Conservation (phyloP, 2,113 vertebrate species). For the Junco hyemalis region DNA sequence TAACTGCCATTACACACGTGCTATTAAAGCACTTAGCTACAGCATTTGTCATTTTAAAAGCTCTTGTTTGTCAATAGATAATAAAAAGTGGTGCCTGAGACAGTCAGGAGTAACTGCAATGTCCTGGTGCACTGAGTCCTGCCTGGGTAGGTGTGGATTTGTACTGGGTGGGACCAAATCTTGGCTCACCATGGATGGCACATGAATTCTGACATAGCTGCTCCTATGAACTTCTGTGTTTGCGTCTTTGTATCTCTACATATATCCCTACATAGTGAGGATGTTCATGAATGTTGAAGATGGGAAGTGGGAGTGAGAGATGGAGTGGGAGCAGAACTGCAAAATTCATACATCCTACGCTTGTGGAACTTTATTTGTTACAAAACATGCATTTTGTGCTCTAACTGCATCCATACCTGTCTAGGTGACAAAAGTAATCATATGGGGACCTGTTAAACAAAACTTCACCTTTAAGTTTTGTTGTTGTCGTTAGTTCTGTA, state of each 20-base stretch:
- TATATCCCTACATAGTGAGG: not conserved
- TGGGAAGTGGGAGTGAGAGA: not conserved
- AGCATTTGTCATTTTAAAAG: not conserved
- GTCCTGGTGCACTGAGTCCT: not conserved
- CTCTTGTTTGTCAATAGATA: not conserved
- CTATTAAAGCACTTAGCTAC: not conserved
- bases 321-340: not conserved
- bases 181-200: not conserved
- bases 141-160: fast-evolving
- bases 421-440: not conserved
- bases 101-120: not conserved
- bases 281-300: not conserved
- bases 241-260: not conserved
- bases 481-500: not conserved
- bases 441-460: not conserved
- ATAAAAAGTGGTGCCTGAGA: not conserved
- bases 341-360: not conserved
- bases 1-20: not conserved
- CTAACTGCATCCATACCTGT: not conserved
- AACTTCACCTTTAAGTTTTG: not conserved
- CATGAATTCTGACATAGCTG: not conserved
- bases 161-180: not conserved
- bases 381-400: not conserved
- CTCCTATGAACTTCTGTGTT: not conserved
- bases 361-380: not conserved